A percentile compares a stretch with the other conserved stretches of the same genome.
Evolutionary conservation across 1,140 invertebrate genomes (phyloP).

Genomic region (Apis cerana): DNA sequence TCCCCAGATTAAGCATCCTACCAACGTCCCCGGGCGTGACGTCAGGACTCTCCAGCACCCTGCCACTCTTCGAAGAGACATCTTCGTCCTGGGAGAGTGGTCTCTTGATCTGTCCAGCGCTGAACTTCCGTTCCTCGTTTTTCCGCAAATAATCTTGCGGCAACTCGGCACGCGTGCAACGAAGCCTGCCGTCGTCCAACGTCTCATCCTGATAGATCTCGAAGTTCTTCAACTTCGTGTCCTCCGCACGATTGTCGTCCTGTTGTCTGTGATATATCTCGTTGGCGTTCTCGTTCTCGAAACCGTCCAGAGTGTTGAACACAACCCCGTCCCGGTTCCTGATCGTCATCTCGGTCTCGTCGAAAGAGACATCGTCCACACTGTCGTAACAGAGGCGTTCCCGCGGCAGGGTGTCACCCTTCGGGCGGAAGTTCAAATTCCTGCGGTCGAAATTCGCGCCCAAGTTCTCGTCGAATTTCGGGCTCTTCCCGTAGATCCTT

Average conservation of each 20-base stretch:
- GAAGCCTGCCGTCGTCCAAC: constrained; percentile 53
- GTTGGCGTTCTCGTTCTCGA: constrained; percentile 69
- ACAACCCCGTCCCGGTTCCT: constrained; percentile 71
- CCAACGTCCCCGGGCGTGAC: constrained; percentile 78
- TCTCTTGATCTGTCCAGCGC: constrained; percentile 74
- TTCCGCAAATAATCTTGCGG: constrained; percentile 71
- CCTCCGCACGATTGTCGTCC: constrained; percentile 45
- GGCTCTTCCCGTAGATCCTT: constrained; percentile 78
- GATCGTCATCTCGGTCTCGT: constrained; percentile 56
- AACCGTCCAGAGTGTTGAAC: constrained; percentile 79
- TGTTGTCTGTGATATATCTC: constrained; percentile 48
- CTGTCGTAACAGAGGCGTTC: constrained; percentile 57
- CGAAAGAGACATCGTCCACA: constrained; percentile 64
- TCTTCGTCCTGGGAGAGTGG: constrained; percentile 77
- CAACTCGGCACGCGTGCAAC: constrained; percentile 34
- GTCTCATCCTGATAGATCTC: constrained; percentile 52
- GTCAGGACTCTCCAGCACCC: constrained; percentile 71
- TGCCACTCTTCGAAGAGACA: constrained; percentile 71
- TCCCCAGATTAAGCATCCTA: constrained; percentile 79
- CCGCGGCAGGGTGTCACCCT: constrained; percentile 40
- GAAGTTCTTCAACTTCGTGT: constrained; percentile 61
- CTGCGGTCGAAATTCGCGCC: constrained; percentile 59
- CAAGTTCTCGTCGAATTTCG: constrained; percentile 78
- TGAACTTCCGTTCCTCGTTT: constrained; percentile 71
- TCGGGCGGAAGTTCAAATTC: constrained; percentile 54